phyloP scores from a whole-genome alignment of 2,888 invertebrate genomes.

The Thereva nobilitata region DNA sequence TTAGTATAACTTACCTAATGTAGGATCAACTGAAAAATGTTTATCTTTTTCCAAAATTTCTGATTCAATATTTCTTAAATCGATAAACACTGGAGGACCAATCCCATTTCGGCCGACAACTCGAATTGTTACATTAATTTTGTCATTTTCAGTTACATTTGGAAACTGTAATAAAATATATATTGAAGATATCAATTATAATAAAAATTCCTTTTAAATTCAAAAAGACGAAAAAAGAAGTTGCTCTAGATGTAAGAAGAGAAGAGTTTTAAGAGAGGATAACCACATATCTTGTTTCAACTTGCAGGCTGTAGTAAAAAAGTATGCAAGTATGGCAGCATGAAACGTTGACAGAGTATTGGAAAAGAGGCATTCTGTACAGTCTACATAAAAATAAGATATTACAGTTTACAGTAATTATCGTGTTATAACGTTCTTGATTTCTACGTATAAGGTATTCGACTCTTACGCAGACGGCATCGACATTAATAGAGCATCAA shows the following conservation, averaged over 20 bases:
- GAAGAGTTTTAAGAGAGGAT: no score
- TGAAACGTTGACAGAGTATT: neutral
- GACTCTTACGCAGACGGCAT: no score
- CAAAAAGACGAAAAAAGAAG: no score
- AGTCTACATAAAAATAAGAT: no score
- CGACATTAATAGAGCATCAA: no score
- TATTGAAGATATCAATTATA: neutral
- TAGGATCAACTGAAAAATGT: constrained; percentile 45
- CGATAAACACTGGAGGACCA: constrained; percentile 55
- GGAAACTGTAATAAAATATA: constrained; percentile 50
- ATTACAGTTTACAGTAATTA: no score
- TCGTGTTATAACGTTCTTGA: no score
- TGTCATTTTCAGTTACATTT: constrained; percentile 54
- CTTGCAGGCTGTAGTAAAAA: no score
- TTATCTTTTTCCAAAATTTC: constrained; percentile 45
- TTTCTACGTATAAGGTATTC: no score
- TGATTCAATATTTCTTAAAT: constrained; percentile 47
- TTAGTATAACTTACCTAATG: constrained; percentile 45
- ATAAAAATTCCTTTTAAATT: neutral
- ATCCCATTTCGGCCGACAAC: constrained; percentile 56
- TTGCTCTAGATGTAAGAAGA: no score
- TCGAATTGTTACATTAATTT: constrained; percentile 56
- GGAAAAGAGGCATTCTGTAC: neutral
- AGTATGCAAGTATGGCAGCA: neutral
- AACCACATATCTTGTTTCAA: neutral